These are phyloP conservation scores for Acanthisitta chloris DNA, from an alignment of 2,113 vertebrate genomes.

Conservation along the genomic window DNA sequence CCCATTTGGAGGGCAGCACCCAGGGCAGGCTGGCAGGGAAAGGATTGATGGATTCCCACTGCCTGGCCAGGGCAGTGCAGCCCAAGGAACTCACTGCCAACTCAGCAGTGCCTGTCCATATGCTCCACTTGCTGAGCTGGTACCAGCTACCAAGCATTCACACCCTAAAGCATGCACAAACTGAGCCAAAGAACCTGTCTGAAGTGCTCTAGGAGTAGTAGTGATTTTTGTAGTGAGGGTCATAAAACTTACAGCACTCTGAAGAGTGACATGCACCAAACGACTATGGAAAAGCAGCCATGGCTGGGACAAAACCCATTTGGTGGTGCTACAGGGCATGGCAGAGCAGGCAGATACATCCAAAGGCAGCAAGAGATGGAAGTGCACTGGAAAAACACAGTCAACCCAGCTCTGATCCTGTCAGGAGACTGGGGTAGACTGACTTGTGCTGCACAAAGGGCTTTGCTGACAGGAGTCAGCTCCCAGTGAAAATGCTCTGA, in stretches of 20 bases:
- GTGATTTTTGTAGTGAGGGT: not conserved
- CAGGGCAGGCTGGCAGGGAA: not conserved
- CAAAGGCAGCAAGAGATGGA: not conserved
- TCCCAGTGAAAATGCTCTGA: not conserved
- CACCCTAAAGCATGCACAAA: not conserved
- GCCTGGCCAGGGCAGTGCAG: not conserved
- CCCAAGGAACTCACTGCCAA: not conserved
- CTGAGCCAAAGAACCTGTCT: not conserved
- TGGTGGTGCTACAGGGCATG: rapidly evolving
- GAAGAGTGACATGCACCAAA: not conserved
- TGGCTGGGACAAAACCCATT: not conserved
- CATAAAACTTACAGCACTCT: not conserved
- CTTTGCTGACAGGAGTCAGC: not conserved
- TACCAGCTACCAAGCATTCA: not conserved
- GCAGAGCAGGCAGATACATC: not conserved
- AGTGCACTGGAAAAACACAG: not conserved
- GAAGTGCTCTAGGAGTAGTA: not conserved
- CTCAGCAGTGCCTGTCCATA: not conserved
- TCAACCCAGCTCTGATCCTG: not conserved
- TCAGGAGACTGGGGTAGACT: not conserved
- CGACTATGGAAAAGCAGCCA: not conserved
- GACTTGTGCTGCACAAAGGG: not conserved
- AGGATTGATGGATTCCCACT: not conserved
- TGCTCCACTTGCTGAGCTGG: not conserved
- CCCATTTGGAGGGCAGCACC: not conserved